Evolutionary conservation across 1,140 invertebrate species (phyloP).

Genomic region (Chrysomallon squamiferum): DNA sequence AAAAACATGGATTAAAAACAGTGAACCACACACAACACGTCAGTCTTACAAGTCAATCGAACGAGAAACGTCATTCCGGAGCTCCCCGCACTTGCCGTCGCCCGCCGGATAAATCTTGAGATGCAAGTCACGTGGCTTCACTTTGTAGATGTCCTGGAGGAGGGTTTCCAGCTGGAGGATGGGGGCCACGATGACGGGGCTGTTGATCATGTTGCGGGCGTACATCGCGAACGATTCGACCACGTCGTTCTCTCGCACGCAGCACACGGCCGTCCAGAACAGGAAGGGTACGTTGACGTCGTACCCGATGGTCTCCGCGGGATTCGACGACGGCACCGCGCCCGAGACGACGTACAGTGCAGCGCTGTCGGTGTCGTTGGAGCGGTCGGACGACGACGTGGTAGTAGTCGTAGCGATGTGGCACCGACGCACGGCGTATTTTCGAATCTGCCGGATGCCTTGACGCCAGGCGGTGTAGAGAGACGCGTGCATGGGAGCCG

Average conservation of each 20-base stretch:
- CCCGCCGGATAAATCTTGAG: slow-evolving; percentile 43
- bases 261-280: slow-evolving; percentile 49
- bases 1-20: too few species aligned
- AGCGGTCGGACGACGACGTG: background rate
- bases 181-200: slow-evolving; percentile 31
- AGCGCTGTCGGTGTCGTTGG: slow-evolving; percentile 1
- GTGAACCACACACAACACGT: too few species aligned
- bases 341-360: slow-evolving; percentile 35
- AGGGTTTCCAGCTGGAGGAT: slow-evolving; percentile 46
- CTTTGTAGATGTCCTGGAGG: slow-evolving; percentile 41
- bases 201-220: slow-evolving; percentile 28
- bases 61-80: slow-evolving; percentile 36
- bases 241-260: slow-evolving; percentile 21
- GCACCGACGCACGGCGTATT: slow-evolving; percentile 38
- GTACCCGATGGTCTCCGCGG: slow-evolving; percentile 34
- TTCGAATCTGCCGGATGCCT: slow-evolving; percentile 21
- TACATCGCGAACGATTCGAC: slow-evolving; percentile 34
- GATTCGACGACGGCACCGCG: slow-evolving; percentile 27
- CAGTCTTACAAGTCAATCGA: slow-evolving; percentile 14
- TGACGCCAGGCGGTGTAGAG: slow-evolving; percentile 38
- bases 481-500: slow-evolving; percentile 35
- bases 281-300: slow-evolving; percentile 45
- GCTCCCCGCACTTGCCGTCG: slow-evolving; percentile 29
- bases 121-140: slow-evolving; percentile 12
- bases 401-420: slow-evolving; percentile 22